A percentile compares a stretch with the other conserved stretches of the same genome.
Evolutionary conservation across 2,113 vertebrate genomes (phyloP).

Genomic region (Paramisgurnus dabryanus): DNA sequence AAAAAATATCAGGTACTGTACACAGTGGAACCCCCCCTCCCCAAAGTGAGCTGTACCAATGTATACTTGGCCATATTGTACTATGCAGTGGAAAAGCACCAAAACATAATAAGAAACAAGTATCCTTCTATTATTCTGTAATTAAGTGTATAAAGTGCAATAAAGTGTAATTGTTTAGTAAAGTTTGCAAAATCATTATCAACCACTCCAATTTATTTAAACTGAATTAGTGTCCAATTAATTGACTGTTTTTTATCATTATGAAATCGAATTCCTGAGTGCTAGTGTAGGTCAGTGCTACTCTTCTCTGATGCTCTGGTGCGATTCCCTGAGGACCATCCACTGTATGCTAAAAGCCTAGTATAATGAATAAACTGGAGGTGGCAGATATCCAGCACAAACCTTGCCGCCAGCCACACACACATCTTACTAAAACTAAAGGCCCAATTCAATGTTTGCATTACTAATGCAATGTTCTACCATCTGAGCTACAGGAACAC

Average conservation of each 20-base stretch:
- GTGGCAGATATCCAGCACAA: conserved; percentile 74
- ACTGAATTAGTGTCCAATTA: neutral
- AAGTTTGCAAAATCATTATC: neutral
- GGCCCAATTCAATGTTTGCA: too few species aligned
- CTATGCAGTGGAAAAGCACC: too few species aligned
- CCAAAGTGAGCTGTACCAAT: too few species aligned
- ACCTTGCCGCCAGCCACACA: conserved; percentile 69
- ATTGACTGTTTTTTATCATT: neutral
- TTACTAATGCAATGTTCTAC: too few species aligned
- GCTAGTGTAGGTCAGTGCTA: neutral
- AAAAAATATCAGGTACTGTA: too few species aligned
- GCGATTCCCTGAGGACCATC: conserved; percentile 23
- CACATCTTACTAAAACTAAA: conserved; percentile 21
- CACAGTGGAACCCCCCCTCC: too few species aligned
- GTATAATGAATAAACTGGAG: conserved; percentile 63
- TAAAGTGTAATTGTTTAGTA: neutral
- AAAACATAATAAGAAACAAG: too few species aligned
- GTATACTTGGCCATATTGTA: too few species aligned
- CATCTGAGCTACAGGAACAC: too few species aligned
- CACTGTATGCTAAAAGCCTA: conserved; percentile 59
- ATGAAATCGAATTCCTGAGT: conserved; percentile 1
- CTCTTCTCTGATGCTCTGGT: conserved; percentile 30
- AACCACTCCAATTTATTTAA: too few species aligned
- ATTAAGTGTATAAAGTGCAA: too few species aligned
- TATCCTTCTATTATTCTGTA: too few species aligned